Conservation (phyloP, 2,888 invertebrate species). For the Ligdia adustata region DNA sequence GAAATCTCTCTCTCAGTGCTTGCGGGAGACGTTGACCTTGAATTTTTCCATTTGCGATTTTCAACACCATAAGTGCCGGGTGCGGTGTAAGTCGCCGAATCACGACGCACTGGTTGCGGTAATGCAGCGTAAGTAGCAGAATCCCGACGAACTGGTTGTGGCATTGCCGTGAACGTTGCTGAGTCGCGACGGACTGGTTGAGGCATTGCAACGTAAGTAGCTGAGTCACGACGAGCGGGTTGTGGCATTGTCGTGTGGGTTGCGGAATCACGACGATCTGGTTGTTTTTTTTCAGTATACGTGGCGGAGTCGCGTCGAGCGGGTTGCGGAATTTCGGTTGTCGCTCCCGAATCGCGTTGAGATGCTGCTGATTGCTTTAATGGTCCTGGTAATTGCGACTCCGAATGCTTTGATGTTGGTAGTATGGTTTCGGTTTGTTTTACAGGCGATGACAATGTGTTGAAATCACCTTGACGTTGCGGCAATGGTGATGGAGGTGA, state of each 20-base stretch:
- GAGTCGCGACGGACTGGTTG: slow-evolving; percentile 9
- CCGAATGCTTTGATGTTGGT: too few species aligned
- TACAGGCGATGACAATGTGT: too few species aligned
- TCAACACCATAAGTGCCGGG: neutral
- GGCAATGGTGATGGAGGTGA: too few species aligned
- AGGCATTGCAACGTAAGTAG: slow-evolving; percentile 11
- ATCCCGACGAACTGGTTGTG: neutral
- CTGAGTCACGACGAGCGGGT: slow-evolving; percentile 8
- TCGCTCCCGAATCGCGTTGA: too few species aligned
- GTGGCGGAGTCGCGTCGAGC: too few species aligned
- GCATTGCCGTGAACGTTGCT: slow-evolving; percentile 35
- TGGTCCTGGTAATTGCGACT: too few species aligned
- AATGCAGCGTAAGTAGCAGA: slow-evolving; percentile 1
- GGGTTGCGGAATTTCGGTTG: too few species aligned
- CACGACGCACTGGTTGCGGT: neutral
- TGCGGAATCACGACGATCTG: too few species aligned
- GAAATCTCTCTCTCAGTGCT: slow-evolving; percentile 70
- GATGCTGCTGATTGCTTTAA: too few species aligned
- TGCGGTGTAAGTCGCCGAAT: slow-evolving; percentile 3
- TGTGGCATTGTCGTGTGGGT: neutral
- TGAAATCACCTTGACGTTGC: too few species aligned
- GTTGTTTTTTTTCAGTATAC: too few species aligned
- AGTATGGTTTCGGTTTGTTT: too few species aligned
- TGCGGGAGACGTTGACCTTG: slow-evolving; percentile 35
- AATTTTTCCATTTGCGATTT: slow-evolving; percentile 2